These are phyloP conservation scores for Neomonachus schauinslandi DNA, from an alignment of 2,113 vertebrate species.

Conservation along the genomic window DNA sequence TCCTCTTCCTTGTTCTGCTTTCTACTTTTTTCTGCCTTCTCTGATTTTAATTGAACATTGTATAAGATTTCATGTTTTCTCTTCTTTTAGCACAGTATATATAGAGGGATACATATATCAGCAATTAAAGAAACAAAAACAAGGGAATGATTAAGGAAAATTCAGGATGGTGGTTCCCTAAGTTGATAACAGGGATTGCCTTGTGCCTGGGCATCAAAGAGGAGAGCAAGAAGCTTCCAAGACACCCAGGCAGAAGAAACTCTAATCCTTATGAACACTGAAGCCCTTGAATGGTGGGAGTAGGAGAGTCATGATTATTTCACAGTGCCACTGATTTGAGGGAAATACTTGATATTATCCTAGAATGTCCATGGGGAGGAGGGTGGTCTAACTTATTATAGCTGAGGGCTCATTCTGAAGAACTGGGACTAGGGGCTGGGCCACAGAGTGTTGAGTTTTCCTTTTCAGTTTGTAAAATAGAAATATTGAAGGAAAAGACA, in stretches of 20 bases:
- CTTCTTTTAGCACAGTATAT: neutral
- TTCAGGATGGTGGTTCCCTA: neutral
- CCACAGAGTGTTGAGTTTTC: neutral
- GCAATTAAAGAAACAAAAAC: neutral
- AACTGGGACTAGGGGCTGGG: neutral
- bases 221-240: neutral
- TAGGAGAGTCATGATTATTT: neutral
- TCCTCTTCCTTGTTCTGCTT: neutral
- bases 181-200: neutral
- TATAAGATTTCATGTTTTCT: neutral
- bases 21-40: neutral
- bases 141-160: neutral
- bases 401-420: neutral
- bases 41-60: neutral
- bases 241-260: neutral
- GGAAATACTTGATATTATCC: neutral
- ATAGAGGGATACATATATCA: neutral
- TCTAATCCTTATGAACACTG: neutral
- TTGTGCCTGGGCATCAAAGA: neutral
- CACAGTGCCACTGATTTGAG: neutral
- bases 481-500: neutral
- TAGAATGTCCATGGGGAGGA: neutral
- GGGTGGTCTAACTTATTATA: neutral
- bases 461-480: neutral
- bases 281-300: neutral